A percentile compares a stretch with the other conserved stretches of the same genome.
phyloP scores from a whole-genome alignment of 2,113 vertebrate species.

The Megaleporinus macrocephalus region DNA sequence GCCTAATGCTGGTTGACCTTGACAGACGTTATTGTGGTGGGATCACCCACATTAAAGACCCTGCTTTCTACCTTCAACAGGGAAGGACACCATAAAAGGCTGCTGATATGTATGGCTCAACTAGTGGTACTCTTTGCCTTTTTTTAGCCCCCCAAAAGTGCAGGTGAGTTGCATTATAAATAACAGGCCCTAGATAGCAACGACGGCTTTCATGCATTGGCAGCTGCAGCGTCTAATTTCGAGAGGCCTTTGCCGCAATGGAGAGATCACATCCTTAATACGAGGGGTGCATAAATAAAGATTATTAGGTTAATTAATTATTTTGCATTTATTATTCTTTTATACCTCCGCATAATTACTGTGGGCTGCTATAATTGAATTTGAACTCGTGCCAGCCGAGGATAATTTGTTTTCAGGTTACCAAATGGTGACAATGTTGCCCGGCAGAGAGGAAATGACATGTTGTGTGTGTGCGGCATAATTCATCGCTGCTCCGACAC shows the following conservation, averaged over 20 bases:
- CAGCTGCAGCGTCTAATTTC: constrained; percentile 43
- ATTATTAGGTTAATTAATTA: constrained; percentile 98
- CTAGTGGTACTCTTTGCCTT: neutral
- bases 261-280: constrained; percentile 87
- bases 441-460: constrained; percentile 87
- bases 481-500: constrained; percentile 77
- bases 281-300: constrained; percentile 91
- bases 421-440: constrained; percentile 94
- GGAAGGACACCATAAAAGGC: no score
- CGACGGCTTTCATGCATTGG: constrained; percentile 15
- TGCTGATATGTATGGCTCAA: neutral
- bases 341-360: constrained; percentile 95
- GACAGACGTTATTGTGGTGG: no score
- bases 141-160: neutral
- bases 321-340: constrained; percentile 98
- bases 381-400: constrained; percentile 92
- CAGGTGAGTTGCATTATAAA: constrained; percentile 5
- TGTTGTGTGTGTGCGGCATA: constrained; percentile 72
- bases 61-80: no score
- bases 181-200: constrained; percentile 29
- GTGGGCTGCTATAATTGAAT: constrained; percentile 95
- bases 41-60: no score
- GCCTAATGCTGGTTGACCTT: no score
- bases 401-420: constrained; percentile 98
- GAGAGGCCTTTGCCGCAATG: constrained; percentile 77